A percentile compares a stretch with the other conserved stretches of the same genome.
Conservation (phyloP, 1,140 invertebrate genomes). For the Eubasilissa regina region DNA sequence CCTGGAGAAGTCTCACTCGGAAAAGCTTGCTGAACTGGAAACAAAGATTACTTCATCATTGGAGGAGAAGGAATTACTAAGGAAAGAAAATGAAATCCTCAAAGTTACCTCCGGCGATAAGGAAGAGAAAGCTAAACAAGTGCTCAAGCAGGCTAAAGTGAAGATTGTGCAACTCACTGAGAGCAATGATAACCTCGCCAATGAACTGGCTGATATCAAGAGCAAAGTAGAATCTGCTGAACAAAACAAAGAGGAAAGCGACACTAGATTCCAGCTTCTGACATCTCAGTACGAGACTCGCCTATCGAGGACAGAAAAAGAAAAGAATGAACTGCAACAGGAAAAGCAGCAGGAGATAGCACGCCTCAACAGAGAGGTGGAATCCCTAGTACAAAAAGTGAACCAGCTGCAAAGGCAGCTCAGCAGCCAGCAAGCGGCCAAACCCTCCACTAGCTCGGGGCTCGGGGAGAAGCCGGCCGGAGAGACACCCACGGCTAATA, state of each 20-base stretch:
- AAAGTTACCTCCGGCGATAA: constrained; percentile 77
- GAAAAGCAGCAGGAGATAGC: constrained; percentile 71
- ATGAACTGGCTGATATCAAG: constrained; percentile 76
- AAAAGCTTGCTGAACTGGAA: constrained; percentile 77
- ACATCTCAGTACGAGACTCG: constrained; percentile 83
- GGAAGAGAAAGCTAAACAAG: constrained; percentile 82
- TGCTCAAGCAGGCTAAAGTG: constrained; percentile 81
- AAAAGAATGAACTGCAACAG: constrained; percentile 79
- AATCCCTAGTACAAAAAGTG: constrained; percentile 81
- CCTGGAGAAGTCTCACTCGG: constrained; percentile 68
- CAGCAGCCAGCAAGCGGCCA: constrained; percentile 79
- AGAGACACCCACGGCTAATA: constrained; percentile 92
- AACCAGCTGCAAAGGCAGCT: constrained; percentile 86
- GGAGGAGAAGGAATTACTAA: constrained; percentile 78
- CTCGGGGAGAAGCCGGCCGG: constrained; percentile 79
- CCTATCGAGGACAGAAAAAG: constrained; percentile 82
- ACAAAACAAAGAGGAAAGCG: constrained; percentile 74
- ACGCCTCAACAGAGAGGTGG: constrained; percentile 79
- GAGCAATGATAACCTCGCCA: constrained; percentile 75
- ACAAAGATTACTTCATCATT: constrained; percentile 73
- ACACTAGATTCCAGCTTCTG: constrained; percentile 74
- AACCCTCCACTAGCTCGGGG: constrained; percentile 77
- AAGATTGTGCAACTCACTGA: constrained; percentile 81
- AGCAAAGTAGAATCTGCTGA: constrained; percentile 72
- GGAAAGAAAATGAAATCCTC: constrained; percentile 80